A percentile compares a stretch with the other conserved stretches of the same genome.
Conservation (phyloP, 2,113 vertebrate species). For the Megalops atlanticus region DNA sequence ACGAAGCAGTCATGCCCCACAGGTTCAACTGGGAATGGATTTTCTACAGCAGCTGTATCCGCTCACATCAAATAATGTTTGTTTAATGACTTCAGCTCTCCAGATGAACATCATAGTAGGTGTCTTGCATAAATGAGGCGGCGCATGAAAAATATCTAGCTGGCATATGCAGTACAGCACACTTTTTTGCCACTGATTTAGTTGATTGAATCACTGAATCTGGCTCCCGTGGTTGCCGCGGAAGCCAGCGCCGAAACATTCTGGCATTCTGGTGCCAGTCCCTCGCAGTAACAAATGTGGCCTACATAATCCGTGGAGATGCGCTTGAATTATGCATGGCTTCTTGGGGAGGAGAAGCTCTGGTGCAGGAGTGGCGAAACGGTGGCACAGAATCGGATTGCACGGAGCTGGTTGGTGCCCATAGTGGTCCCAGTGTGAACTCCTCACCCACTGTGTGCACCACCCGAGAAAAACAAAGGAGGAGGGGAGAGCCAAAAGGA, state of each 20-base stretch:
- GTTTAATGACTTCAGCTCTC: constrained; percentile 8
- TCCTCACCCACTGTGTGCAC: too few relatives aligned
- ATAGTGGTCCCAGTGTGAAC: too few relatives aligned
- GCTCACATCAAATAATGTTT: not conserved
- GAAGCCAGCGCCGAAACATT: not conserved
- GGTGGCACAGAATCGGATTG: too few relatives aligned
- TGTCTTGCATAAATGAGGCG: not conserved
- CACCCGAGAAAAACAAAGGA: too few relatives aligned
- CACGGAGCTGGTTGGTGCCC: too few relatives aligned
- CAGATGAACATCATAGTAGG: not conserved
- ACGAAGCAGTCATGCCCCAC: not conserved
- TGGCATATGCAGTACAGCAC: not conserved
- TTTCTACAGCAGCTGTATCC: not conserved
- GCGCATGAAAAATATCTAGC: not conserved
- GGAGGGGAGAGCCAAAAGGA: not conserved
- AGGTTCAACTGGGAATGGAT: not conserved
- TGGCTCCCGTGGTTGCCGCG: not conserved
- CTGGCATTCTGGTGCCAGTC: not conserved
- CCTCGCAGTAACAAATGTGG: not conserved
- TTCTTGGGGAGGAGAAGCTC: not conserved
- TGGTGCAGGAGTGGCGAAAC: not conserved
- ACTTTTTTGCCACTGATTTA: not conserved
- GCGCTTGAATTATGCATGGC: not conserved
- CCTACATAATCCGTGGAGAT: not conserved
- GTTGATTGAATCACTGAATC: not conserved